Conservation (phyloP, 2,113 vertebrate genomes). For the Misgurnus anguillicaudatus region DNA sequence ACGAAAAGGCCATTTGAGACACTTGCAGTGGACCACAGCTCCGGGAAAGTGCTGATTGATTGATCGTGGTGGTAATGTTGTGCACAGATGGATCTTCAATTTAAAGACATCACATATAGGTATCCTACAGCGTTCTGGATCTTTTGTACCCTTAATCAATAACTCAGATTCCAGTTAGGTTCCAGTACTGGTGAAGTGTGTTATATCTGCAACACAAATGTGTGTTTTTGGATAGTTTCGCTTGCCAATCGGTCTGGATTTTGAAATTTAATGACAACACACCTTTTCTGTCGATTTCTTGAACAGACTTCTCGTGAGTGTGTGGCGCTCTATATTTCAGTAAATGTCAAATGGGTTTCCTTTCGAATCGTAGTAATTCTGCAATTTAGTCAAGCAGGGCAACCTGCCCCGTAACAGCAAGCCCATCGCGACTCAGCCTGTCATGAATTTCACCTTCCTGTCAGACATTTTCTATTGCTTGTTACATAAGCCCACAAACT, state of each 20-base stretch:
- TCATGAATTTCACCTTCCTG: background rate
- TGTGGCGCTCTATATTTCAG: no score
- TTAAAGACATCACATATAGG: constrained; percentile 33
- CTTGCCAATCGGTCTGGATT: no score
- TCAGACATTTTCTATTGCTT: background rate
- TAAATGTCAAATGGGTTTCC: background rate
- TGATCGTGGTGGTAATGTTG: constrained; percentile 5
- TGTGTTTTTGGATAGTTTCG: no score
- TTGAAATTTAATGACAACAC: no score
- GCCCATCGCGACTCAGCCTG: background rate
- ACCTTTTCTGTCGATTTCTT: no score
- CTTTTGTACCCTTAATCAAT: background rate
- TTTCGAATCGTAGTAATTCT: background rate
- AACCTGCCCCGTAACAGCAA: background rate
- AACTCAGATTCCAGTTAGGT: background rate
- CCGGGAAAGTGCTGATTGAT: constrained; percentile 39
- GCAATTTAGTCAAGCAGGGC: background rate
- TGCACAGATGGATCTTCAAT: constrained; percentile 12
- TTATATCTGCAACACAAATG: background rate
- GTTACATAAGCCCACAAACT: background rate
- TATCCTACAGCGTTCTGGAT: background rate
- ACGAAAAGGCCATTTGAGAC: constrained; percentile 38
- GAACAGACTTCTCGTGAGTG: background rate
- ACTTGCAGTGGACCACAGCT: constrained; percentile 4
- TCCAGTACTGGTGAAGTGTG: background rate